These are phyloP conservation scores for Lophochroa leadbeateri DNA, from an alignment of 2,113 vertebrate species.

Conservation along the genomic window DNA sequence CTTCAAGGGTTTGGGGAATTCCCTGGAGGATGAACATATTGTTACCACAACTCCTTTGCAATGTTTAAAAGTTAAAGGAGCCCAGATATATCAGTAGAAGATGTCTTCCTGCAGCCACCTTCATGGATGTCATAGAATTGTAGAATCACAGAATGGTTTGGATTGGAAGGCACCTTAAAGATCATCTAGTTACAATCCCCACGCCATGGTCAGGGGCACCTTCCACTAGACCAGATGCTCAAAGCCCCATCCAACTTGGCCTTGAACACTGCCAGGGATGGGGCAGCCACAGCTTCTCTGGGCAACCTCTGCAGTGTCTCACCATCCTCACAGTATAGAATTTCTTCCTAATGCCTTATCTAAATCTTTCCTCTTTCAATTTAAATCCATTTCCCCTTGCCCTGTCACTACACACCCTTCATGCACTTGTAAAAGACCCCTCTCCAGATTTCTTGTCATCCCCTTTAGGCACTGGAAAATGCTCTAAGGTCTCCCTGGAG, in stretches of 20 bases:
- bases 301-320: not conserved
- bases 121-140: not conserved
- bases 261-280: not conserved
- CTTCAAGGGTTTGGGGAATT: not conserved
- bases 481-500: not conserved
- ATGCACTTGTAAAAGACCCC: not conserved
- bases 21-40: not conserved
- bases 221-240: not conserved
- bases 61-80: not conserved
- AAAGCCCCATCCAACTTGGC: not conserved
- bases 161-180: not conserved
- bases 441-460: not conserved
- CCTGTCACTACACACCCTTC: not conserved
- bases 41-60: not conserved
- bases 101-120: not conserved
- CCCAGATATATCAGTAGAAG: not conserved
- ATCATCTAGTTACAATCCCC: not conserved
- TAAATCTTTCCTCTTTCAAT: not conserved
- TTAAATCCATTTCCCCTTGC: not conserved
- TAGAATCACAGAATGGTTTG: not conserved
- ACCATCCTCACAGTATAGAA: not conserved
- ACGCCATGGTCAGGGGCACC: not conserved
- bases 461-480: not conserved
- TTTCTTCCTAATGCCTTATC: not conserved
- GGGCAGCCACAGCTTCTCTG: not conserved